Conservation (phyloP, 2,113 vertebrate genomes). For the Mormyrus iriodes region DNA sequence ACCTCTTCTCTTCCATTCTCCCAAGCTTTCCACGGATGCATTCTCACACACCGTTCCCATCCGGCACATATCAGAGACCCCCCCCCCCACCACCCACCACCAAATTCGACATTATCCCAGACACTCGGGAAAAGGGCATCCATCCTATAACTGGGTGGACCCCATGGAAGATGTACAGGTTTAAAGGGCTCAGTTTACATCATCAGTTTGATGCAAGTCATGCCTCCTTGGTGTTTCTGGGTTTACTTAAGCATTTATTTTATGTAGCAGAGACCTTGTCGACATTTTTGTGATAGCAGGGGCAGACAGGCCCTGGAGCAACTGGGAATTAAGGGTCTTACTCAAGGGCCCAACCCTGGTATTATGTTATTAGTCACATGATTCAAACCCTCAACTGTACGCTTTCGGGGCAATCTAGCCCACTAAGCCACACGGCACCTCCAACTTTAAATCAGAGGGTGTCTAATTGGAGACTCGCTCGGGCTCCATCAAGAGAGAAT, state of each 20-base stretch:
- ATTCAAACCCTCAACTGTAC: background rate
- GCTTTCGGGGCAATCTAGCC: background rate
- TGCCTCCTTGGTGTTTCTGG: background rate
- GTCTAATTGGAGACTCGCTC: background rate
- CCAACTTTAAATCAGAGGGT: background rate
- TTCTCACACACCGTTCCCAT: background rate
- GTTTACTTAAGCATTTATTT: background rate
- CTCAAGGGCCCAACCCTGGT: background rate
- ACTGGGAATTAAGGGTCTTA: background rate
- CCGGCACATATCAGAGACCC: too few relatives aligned
- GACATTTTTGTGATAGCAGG: background rate
- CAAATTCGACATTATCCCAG: background rate
- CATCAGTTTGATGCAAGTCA: background rate
- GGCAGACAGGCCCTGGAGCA: background rate
- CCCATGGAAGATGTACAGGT: background rate
- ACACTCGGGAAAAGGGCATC: background rate
- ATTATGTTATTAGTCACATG: background rate
- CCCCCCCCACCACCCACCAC: too few relatives aligned
- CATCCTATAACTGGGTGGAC: background rate
- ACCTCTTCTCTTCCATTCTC: constrained; percentile 13
- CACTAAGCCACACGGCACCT: background rate
- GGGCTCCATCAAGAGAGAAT: background rate
- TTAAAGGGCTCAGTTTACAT: background rate
- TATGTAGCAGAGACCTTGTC: background rate
- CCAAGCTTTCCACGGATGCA: background rate